phyloP scores from a whole-genome alignment of 2,113 vertebrate genomes.

The Ascaphus truei region DNA sequence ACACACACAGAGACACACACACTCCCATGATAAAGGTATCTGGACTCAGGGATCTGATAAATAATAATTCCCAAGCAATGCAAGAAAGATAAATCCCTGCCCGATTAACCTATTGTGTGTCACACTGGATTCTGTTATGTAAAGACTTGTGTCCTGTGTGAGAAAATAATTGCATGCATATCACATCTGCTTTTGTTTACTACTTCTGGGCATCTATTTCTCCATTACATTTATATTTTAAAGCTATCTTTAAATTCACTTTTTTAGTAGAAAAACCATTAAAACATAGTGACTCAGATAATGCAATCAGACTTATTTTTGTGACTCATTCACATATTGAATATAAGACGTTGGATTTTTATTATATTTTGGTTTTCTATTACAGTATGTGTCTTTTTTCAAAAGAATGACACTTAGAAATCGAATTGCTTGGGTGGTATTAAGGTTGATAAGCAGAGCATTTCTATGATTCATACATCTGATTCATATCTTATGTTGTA shows the following conservation, averaged over 20 bases:
- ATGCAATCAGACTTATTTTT: slow-evolving; percentile 11
- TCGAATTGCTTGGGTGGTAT: slow-evolving; percentile 26
- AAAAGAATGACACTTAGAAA: slow-evolving; percentile 20
- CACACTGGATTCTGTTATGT: too few species aligned
- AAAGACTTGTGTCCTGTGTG: too few species aligned
- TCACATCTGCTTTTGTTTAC: slow-evolving; percentile 16
- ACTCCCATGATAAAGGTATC: too few species aligned
- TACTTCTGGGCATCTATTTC: background rate
- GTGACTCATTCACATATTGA: slow-evolving; percentile 18
- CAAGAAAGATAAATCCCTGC: too few species aligned
- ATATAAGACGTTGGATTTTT: background rate
- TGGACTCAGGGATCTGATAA: too few species aligned
- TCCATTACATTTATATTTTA: background rate
- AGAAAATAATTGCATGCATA: background rate
- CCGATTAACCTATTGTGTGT: too few species aligned
- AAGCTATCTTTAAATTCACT: slow-evolving; percentile 23
- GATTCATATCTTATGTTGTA: slow-evolving; percentile 35
- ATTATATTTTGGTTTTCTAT: background rate
- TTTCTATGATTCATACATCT: too few species aligned
- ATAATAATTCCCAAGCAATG: too few species aligned
- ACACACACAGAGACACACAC: too few species aligned
- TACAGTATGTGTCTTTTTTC: slow-evolving; percentile 17
- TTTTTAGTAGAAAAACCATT: slow-evolving; percentile 13
- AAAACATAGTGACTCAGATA: slow-evolving; percentile 7
- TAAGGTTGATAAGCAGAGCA: slow-evolving; percentile 29